Evolutionary conservation across 2,888 invertebrate species (phyloP), one percentile per base, ranked within the genome.

Genomic region (Thelaira solivaga): DNA sequence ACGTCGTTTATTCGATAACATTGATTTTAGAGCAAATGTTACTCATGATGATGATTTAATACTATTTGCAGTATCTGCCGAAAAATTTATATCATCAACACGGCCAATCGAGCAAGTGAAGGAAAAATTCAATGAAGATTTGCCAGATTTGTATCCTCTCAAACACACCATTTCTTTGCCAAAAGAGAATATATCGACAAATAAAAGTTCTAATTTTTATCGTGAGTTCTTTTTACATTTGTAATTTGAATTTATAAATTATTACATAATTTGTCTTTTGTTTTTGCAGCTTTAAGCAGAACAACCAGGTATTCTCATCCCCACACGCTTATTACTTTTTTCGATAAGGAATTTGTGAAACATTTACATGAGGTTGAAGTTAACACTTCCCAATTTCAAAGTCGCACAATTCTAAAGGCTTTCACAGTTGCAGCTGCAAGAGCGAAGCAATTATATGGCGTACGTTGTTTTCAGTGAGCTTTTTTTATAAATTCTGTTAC

Each of bases 241-340:
- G 11, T 10, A 41, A 43, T 3, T 34, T 1, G n/a, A n/a, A n/a
- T 26, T 26, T 3, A 5, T 39, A 4, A 7, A 16, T n/a, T 7
- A 39, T 6, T 31, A 6, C n/a, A 2, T 39, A 13, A 7, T 39
- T 39, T 39, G 7, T n/a, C 2, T 22, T 31, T 20, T 39, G 13
- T 51, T 49, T 18, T 11, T 80, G 4, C 47, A 88, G 87, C 87
- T 24, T 71, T 86, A 11, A 82, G 81, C 0, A 68, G 71, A 1
- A 80, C 77, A 3, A 57, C 83, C 2, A 45, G 24, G 2, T 83
- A 80, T 16, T 84, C 84, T 0, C 81, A 88, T 81, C 92, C 94
- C 0, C 97, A 97, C 84, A 97, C 96, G 29, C 90, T 96, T 20
- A 92, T 96, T 86, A 88, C 94, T n/a, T 91, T 93, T 84, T 93